Conservation (phyloP, 30 jellyfish, hydroid and myxozoan species). For the Turritopsis rubra region DNA sequence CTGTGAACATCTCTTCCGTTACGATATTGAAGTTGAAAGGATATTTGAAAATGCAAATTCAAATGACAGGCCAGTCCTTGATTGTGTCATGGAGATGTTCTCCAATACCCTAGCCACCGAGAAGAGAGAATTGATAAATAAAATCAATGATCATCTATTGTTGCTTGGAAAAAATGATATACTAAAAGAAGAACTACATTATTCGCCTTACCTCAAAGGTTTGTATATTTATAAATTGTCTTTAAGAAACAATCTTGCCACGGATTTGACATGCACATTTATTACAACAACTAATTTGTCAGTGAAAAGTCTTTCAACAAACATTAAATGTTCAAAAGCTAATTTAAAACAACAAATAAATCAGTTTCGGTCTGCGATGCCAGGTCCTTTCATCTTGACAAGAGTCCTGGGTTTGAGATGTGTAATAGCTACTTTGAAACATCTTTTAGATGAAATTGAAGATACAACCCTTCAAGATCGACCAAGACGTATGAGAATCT, state of each 20-base stretch:
- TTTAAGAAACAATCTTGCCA: no score
- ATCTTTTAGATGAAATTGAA: not conserved
- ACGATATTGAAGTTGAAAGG: not conserved
- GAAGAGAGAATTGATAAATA: not conserved
- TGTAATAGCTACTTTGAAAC: no score
- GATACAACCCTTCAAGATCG: not conserved
- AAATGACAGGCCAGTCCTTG: not conserved
- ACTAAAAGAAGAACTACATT: not conserved
- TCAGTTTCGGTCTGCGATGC: no score
- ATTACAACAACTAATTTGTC: no score
- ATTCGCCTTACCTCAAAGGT: no score
- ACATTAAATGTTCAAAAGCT: no score
- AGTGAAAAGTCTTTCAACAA: no score
- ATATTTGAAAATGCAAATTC: not conserved
- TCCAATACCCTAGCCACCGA: not conserved
- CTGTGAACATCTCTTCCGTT: not conserved
- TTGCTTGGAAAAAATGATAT: not conserved
- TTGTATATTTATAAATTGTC: no score
- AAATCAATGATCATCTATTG: not conserved
- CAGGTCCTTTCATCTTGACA: no score
- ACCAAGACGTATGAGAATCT: not conserved
- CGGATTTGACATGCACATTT: no score
- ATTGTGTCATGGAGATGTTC: not conserved
- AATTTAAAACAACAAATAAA: no score
- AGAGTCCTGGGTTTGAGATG: no score